Conservation (phyloP, 2,797 vertebrate genomes). For the Acipenser ruthenus region DNA sequence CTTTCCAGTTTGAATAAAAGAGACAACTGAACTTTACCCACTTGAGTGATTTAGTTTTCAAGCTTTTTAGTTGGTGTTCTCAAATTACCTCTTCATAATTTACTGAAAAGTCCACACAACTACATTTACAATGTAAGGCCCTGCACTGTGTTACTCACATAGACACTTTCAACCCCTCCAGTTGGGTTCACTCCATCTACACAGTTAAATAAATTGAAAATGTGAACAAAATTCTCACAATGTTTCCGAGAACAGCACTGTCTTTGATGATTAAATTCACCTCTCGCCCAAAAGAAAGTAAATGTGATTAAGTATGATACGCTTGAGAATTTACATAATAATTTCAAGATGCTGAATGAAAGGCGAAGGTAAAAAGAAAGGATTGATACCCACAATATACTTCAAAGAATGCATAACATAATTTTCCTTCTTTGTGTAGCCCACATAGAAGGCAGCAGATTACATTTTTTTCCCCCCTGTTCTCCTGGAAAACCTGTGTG, state of each 20-base stretch:
- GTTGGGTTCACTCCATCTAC: slow-evolving; percentile 15
- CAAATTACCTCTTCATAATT: slow-evolving; percentile 21
- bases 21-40: slow-evolving; percentile 17
- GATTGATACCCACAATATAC: slow-evolving; percentile 38
- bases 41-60: slow-evolving; percentile 18
- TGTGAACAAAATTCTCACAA: slow-evolving; percentile 18
- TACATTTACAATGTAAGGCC: slow-evolving; percentile 10
- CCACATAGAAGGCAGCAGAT: slow-evolving; percentile 28
- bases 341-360: slow-evolving; percentile 40
- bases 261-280: slow-evolving; percentile 33
- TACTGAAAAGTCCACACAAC: slow-evolving; percentile 13
- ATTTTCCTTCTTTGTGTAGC: slow-evolving; percentile 24
- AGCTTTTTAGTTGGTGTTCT: slow-evolving; percentile 26
- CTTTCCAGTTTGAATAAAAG: slow-evolving; percentile 22
- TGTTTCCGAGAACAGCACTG: background rate
- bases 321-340: slow-evolving; percentile 42
- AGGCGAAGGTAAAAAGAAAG: slow-evolving; percentile 24
- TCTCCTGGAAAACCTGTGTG: slow-evolving; percentile 34
- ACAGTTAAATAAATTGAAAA: slow-evolving; percentile 25
- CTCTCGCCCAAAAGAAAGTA: slow-evolving; percentile 36
- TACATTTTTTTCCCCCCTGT: slow-evolving; percentile 16
- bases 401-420: slow-evolving; percentile 43
- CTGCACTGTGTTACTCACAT: background rate
- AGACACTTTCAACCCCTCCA: background rate
- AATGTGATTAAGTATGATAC: slow-evolving; percentile 40